These are phyloP conservation scores for Acromyrmex heyeri DNA, from an alignment of 1,140 invertebrate genomes.

Conservation along the genomic window DNA sequence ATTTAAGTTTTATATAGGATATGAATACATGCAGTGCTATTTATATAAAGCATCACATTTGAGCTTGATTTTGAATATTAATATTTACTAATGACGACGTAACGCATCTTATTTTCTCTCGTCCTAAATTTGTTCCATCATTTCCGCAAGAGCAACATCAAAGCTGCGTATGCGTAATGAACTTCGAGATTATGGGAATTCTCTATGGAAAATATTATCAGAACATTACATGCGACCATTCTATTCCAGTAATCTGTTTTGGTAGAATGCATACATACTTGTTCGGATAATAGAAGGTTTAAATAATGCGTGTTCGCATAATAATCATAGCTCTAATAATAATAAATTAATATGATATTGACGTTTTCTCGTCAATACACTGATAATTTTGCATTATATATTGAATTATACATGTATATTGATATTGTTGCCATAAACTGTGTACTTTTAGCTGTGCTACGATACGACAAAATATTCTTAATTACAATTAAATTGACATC, in stretches of 20 bases:
- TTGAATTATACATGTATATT: not conserved
- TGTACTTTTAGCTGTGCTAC: too few relatives aligned
- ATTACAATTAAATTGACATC: constrained; percentile 13
- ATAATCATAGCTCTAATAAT: not conserved
- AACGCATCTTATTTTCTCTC: constrained; percentile 1
- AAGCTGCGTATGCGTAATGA: constrained; percentile 10
- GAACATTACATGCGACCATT: constrained; percentile 28
- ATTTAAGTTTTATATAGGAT: not conserved
- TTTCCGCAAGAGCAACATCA: constrained; percentile 25
- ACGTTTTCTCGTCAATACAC: not conserved
- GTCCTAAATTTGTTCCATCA: constrained; percentile 3
- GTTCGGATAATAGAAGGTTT: constrained; percentile 42
- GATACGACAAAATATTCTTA: constrained; percentile 17
- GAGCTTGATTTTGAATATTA: constrained; percentile 18
- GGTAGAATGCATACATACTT: constrained; percentile 18
- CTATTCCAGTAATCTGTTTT: constrained; percentile 31
- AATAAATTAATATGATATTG: constrained; percentile 9
- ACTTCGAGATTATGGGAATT: constrained; percentile 41
- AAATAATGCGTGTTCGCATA: constrained; percentile 39
- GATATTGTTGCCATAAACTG: constrained; percentile 3
- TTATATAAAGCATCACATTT: not conserved
- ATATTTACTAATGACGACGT: not conserved
- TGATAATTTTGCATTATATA: not conserved
- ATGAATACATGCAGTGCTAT: not conserved
- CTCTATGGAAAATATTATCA: constrained; percentile 46